These are phyloP conservation scores for Passerculus sandwichensis DNA, from an alignment of 2,797 vertebrate species.

Conservation along the genomic window DNA sequence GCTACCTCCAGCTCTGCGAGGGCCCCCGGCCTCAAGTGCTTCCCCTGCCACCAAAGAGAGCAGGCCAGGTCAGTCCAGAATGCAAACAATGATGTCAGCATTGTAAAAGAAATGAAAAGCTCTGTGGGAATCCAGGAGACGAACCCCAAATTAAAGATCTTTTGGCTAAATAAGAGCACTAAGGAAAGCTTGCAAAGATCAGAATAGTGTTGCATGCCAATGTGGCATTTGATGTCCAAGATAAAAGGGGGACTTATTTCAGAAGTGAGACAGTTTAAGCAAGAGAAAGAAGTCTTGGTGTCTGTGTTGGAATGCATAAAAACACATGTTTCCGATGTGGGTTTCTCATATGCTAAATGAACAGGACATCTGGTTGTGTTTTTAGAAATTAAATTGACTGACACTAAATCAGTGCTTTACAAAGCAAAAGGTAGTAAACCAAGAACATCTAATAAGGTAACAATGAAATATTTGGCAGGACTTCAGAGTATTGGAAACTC, in stretches of 20 bases:
- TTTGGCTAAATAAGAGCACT: neutral
- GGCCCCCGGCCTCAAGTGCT: neutral
- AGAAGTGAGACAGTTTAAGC: neutral
- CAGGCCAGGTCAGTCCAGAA: neutral
- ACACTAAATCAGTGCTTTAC: conserved; percentile 55
- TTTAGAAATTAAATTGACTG: conserved; percentile 60
- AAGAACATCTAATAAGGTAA: conserved; percentile 63
- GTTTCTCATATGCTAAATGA: conserved; percentile 57
- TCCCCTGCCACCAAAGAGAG: neutral
- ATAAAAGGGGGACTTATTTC: conserved; percentile 21
- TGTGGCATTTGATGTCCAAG: neutral
- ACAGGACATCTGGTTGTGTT: conserved; percentile 63
- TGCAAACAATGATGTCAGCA: conserved; percentile 23
- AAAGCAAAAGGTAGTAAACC: conserved; percentile 60
- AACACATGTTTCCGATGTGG: conserved; percentile 42
- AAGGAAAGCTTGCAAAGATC: neutral
- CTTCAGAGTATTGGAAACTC: conserved; percentile 36
- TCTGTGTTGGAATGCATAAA: conserved; percentile 34
- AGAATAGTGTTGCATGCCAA: neutral
- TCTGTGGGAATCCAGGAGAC: conserved; percentile 3
- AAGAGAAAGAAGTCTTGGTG: neutral
- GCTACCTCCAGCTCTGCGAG: neutral
- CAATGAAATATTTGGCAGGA: conserved; percentile 52
- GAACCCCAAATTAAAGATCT: conserved; percentile 1
- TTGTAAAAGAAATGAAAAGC: conserved; percentile 42